A percentile compares a stretch with the other conserved stretches of the same genome.
Evolutionary conservation across 2,888 invertebrate genomes (phyloP).

Genomic region (Apotomis betuletana): DNA sequence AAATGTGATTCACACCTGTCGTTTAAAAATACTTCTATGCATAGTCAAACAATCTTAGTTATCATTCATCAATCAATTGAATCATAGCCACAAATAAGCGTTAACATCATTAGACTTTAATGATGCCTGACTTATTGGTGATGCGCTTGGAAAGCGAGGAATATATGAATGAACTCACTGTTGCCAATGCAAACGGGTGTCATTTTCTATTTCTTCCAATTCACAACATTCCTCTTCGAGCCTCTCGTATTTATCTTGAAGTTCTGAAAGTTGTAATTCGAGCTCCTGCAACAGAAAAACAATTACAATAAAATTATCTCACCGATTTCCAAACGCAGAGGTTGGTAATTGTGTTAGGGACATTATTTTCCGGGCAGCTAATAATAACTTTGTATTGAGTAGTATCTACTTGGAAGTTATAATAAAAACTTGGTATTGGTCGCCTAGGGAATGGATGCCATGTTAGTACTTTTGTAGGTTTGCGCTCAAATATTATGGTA

Average conservation of each 20-base stretch:
- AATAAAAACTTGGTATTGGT: no score
- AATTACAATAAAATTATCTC: neutral
- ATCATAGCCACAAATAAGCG: slow-evolving; percentile 10
- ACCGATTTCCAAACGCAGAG: no score
- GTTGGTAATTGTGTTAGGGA: no score
- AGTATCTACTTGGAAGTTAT: no score
- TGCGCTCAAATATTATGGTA: no score
- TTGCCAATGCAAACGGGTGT: slow-evolving; percentile 86
- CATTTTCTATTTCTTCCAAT: slow-evolving; percentile 90
- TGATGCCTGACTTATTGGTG: slow-evolving; percentile 19
- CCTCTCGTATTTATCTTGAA: slow-evolving; percentile 85
- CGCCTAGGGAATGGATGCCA: no score
- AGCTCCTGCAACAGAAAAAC: slow-evolving; percentile 68
- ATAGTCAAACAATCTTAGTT: slow-evolving; percentile 9
- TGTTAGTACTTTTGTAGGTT: no score
- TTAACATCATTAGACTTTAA: slow-evolving; percentile 16
- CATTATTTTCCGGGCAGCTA: no score
- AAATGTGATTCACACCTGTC: neutral
- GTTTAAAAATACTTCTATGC: slow-evolving; percentile 21
- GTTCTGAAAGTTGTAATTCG: slow-evolving; percentile 79
- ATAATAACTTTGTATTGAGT: no score
- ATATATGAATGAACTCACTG: slow-evolving; percentile 65
- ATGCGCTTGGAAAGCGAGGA: slow-evolving; percentile 21
- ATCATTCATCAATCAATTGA: slow-evolving; percentile 5
- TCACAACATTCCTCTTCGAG: slow-evolving; percentile 89